Evolutionary conservation across 2,113 vertebrate species (phyloP), one percentile per base, ranked within the genome.

Genomic region (Cebus imitator): DNA sequence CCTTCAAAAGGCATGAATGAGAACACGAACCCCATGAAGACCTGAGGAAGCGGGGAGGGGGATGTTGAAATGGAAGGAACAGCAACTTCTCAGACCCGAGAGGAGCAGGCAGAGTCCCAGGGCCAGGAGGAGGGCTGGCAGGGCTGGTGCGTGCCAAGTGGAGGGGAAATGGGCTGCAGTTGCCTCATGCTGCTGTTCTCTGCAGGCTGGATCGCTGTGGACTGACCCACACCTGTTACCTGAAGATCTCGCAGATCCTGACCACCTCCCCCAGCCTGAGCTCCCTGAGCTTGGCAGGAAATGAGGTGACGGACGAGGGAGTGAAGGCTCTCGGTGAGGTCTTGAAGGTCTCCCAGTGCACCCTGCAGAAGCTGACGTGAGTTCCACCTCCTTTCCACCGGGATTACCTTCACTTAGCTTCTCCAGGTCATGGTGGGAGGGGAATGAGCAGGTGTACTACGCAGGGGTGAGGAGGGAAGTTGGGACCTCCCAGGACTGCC

Each of bases 201-300:
- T 37, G 21, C 89, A 97, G 97, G 88, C 5, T 97, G 91, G 94
- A 97, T 13, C 25, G 4, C 89, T 96, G 94, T 21, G 91, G 57
- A 2, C 1, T 97, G 18, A 87, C 30, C 6, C n/a, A 30, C 1
- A 0, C 11, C 27, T 73, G 32, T 7, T 87, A 50, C 9, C n/a
- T 0, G 5, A 17, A 6, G 10, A 30, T 97, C 64, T 61, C 96
- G 70, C 66, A 73, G 8, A 27, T 61, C n/a, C 88, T 97, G 0
- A 0, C 45, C 1, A 18, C 27, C 0, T 17, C 80, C 13, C 4
- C 2, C 82, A 85, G 43, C 55, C 95, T 97, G 17, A 90, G 48
- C 3, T 87, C 35, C 5, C 91, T 97, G 25, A 88, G 96, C 86
- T 89, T 97, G 21, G 21, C 23, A 0, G 61, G 76, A 37, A 97